Evolutionary conservation across 1,140 invertebrate species (phyloP).

Genomic region (honey bee (Apis mellifera)): Amel_HAv3.1 CM009932.2:12789501-12790000

Average conservation of each 20-base stretch:
- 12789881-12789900: conserved; percentile 36
- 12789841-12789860: not conserved
- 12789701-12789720: not conserved
- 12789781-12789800: too few species aligned
- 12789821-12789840: too few species aligned
- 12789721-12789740: not conserved
- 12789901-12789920: conserved; percentile 2
- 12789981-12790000: not conserved
- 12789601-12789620: not conserved
- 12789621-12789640: conserved; percentile 19
- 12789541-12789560: conserved; percentile 42
- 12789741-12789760: too few species aligned
- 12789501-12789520: conserved; percentile 72
- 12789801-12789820: too few species aligned
- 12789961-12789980: conserved; percentile 17
- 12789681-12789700: not conserved
- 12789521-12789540: conserved; percentile 49
- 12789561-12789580: conserved; percentile 52
- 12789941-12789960: not conserved
- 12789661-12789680: not conserved
- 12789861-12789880: conserved; percentile 9
- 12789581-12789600: not conserved
- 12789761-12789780: too few species aligned
- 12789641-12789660: conserved; percentile 55
- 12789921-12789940: conserved; percentile 15